Percentiles rank a stretch among this genome's conserved stretches.
These are phyloP conservation scores for Cyprinodon diabolis DNA, from an alignment of 2,797 vertebrate species.

Conservation along the genomic window DNA sequence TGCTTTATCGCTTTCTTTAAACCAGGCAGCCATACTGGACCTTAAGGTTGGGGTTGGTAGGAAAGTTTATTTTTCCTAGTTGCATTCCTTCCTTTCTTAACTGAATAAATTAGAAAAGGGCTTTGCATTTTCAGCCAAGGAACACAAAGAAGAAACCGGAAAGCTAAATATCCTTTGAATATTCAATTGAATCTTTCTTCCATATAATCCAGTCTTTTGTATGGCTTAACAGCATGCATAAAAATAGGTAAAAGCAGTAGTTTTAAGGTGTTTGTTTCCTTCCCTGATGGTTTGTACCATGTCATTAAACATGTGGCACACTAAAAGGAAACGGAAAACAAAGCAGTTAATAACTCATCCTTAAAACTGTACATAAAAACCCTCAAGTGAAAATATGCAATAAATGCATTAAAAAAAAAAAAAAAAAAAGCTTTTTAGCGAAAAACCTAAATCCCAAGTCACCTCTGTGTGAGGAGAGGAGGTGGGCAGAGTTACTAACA, in stretches of 20 bases:
- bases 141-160: neutral
- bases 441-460: slow-evolving; percentile 16
- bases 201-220: neutral
- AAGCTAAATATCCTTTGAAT: neutral
- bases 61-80: neutral
- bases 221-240: neutral
- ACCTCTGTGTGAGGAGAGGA: slow-evolving; percentile 26
- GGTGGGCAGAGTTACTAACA: slow-evolving; percentile 62
- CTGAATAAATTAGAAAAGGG: no score
- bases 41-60: neutral
- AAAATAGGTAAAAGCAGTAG: neutral
- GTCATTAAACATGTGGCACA: neutral
- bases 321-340: neutral
- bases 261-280: neutral
- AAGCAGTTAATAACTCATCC: neutral
- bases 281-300: neutral
- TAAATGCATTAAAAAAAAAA: neutral
- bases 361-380: neutral
- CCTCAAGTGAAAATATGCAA: neutral
- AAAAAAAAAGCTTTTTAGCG: no score
- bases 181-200: neutral
- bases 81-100: neutral
- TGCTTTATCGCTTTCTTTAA: neutral
- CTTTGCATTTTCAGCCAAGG: no score
- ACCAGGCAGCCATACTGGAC: neutral